phyloP scores from a whole-genome alignment of 2,797 vertebrate genomes.

The Macropus fuliginosus region DNA sequence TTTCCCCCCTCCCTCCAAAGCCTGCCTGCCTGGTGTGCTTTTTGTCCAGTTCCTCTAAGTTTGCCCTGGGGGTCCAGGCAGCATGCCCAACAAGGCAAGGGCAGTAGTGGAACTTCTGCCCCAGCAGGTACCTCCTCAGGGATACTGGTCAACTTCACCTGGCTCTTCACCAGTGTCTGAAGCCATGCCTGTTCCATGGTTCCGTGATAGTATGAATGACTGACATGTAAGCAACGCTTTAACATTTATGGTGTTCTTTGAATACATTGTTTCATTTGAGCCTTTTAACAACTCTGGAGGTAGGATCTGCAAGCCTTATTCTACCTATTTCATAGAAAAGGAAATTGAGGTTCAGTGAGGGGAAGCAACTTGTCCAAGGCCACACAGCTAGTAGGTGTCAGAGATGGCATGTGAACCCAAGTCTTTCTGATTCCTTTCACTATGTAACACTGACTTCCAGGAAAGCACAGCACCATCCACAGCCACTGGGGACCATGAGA shows the following conservation, averaged over 20 bases:
- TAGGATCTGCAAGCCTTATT: neutral
- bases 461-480: neutral
- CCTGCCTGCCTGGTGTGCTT: neutral
- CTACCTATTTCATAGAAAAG: neutral
- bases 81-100: neutral
- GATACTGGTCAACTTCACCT: neutral
- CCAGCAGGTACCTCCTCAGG: neutral
- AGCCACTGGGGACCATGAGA: neutral
- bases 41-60: neutral
- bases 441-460: neutral
- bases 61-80: neutral
- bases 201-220: neutral
- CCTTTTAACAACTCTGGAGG: neutral
- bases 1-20: neutral
- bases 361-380: neutral
- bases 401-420: neutral
- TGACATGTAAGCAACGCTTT: neutral
- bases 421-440: neutral
- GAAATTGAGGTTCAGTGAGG: neutral
- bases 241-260: neutral
- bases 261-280: neutral
- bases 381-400: too few species aligned
- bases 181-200: neutral
- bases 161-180: neutral
- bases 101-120: too few species aligned